Evolutionary conservation across 92 coral and sea anemone genomes (phyloP), one percentile per base, ranked within the genome.

Genomic region (Phenganax subtilis): DNA sequence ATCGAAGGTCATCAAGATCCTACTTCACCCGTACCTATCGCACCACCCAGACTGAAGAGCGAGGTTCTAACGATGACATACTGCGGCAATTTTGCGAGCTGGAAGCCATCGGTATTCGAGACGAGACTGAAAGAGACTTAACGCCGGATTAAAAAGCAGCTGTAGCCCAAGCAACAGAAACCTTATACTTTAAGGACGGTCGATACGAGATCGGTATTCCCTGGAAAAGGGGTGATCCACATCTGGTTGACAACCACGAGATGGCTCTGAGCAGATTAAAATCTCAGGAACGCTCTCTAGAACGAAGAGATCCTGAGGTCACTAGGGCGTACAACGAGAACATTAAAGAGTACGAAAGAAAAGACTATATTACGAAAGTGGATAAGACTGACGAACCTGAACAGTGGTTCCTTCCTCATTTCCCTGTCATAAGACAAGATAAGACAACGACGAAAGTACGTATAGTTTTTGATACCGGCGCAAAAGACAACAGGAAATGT

Each of bases 401-500:
- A 16, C 27, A 77, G n/a, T 71, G 85, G 84, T 87, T 84, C 20
- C 86, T 87, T 6, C 87, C 87, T 16, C 87, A 87, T 47, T 87
- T 89, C 84, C 93, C 91, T 8, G 93, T 90, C 3, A 28, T 89
- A 80, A 77, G 87, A 56, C 86, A 89, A 64, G 93, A 89, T 54
- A 87, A 74, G 70, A 56, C 85, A 47, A 90, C 91, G 56, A 87
- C 93, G 55, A 88, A 90, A 84, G 80, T 81, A 52, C 81, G 88
- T 11, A 68, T 84, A 53, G 89, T 90, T 11, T 90, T 83, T 82
- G 89, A 84, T 37, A 90, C 88, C 4, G 81, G 87, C 31, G 87
- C 87, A 9, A 89, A 84, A 62, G 80, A 57, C 54, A 82, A 85
- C 11, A 87, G 87, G 53, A 56, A 84, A 51, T 79, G 86, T 71